Evolutionary conservation across 2,797 vertebrate genomes (phyloP), one percentile per base, ranked within the genome.

Genomic region (Agapornis canus): DNA sequence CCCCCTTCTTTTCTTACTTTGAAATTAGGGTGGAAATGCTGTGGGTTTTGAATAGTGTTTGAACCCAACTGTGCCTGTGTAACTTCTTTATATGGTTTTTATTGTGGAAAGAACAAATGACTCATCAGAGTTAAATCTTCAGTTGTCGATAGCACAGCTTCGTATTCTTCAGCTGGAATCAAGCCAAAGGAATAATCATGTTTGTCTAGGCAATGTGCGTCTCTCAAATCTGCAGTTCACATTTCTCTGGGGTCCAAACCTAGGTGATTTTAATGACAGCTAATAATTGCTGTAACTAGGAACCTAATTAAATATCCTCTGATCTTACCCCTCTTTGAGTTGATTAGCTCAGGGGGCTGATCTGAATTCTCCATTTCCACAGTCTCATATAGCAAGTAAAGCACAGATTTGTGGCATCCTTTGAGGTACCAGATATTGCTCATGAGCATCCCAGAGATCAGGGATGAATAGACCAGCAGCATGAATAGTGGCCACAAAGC

Each of bases 271-370:
- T 82, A 65, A 35, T 86, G 63, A 39, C 37, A 78, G 65, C 27
- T 92, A 88, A 90, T 83, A 86, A 72, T 66, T 2, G 2, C 66
- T 91, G 66, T 91, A 89, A 95, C 94, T 90, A 95, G 87, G 76
- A 89, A 80, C 43, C 19, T 93, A 90, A 94, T 95, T 81, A 90
- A 90, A 77, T 90, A 82, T 66, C 23, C 31, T 89, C 71, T 90
- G 75, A 85, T 92, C 71, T 92, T 76, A 29, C 51, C 6, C 13
- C 54, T 83, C 52, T 71, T 72, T 27, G 45, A 64, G 64, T 25
- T 0, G 1, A 32, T 81, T n/a, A 80, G 82, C 64, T 75, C n/a
- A n/a, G 59, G 57, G 32, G 31, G 45, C 32, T 84, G 73, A 37
- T 59, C 56, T 11, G 5, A 59, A 39, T 89, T 80, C 69, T 84